phyloP scores from a whole-genome alignment of 2,797 vertebrate species.

The Apodemus agrarius region DNA sequence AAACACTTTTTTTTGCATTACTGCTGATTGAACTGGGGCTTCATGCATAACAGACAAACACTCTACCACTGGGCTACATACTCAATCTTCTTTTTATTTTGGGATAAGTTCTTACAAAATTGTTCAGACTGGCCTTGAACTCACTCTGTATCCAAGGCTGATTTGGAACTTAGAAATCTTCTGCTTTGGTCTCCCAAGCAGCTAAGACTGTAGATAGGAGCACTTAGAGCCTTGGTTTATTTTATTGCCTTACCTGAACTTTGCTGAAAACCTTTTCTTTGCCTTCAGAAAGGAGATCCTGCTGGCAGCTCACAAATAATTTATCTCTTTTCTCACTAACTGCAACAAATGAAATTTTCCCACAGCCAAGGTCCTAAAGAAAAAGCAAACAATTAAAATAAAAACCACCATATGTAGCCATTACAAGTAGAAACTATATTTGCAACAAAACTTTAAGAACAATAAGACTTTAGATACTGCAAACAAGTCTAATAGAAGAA shows the following conservation, averaged over 20 bases:
- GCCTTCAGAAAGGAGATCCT: conserved; percentile 51
- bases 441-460: conserved; percentile 45
- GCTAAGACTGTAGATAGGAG: neutral
- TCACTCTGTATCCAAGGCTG: neutral
- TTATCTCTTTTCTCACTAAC: conserved; percentile 24
- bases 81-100: neutral
- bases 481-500: neutral
- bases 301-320: neutral
- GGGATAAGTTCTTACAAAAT: neutral
- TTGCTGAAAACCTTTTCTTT: neutral
- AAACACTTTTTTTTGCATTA: neutral
- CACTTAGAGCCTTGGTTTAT: neutral
- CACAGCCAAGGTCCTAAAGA: conserved; percentile 62
- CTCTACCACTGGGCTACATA: neutral
- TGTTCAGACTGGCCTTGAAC: neutral
- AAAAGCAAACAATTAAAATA: conserved; percentile 38
- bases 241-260: conserved; percentile 71
- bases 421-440: conserved; percentile 44
- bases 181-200: neutral
- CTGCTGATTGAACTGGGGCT: neutral
- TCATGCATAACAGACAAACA: neutral
- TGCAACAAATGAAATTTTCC: conserved; percentile 22
- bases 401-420: neutral
- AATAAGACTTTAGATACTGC: neutral
- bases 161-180: neutral